These are phyloP conservation scores for Thermophis baileyi DNA, from an alignment of 2,113 vertebrate species.

Conservation along the genomic window DNA sequence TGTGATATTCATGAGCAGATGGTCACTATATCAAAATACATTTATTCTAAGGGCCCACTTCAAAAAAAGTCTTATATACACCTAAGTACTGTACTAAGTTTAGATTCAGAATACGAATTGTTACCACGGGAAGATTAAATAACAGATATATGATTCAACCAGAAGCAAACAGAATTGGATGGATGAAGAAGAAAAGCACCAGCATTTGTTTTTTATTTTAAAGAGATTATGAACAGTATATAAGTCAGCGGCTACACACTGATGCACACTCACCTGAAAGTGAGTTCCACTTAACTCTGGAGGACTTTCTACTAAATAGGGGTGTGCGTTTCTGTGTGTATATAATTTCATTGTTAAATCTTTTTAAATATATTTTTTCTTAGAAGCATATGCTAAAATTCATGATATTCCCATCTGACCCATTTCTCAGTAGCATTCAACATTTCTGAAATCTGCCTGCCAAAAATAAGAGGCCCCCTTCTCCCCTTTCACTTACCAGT, in stretches of 20 bases:
- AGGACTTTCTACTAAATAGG: neutral
- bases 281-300: neutral
- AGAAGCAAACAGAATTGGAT: neutral
- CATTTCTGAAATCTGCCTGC: constrained; percentile 8
- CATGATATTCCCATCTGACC: constrained; percentile 1
- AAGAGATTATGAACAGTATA: neutral
- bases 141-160: neutral
- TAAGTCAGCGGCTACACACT: neutral
- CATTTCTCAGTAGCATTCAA: constrained; percentile 21
- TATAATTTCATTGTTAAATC: constrained; percentile 1
- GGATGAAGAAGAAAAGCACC: neutral
- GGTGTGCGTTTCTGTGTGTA: neutral
- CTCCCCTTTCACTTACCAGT: neutral
- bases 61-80: constrained; percentile 60
- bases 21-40: constrained; percentile 70
- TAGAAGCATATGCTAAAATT: neutral
- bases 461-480: neutral
- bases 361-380: neutral
- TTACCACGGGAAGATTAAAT: neutral
- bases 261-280: neutral
- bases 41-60: constrained; percentile 62
- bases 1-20: constrained; percentile 68
- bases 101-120: constrained; percentile 20
- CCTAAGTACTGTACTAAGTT: constrained; percentile 66
- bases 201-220: constrained; percentile 17